Conservation (phyloP, 2,888 invertebrate species). For the Meghimatium bilineatum region DNA sequence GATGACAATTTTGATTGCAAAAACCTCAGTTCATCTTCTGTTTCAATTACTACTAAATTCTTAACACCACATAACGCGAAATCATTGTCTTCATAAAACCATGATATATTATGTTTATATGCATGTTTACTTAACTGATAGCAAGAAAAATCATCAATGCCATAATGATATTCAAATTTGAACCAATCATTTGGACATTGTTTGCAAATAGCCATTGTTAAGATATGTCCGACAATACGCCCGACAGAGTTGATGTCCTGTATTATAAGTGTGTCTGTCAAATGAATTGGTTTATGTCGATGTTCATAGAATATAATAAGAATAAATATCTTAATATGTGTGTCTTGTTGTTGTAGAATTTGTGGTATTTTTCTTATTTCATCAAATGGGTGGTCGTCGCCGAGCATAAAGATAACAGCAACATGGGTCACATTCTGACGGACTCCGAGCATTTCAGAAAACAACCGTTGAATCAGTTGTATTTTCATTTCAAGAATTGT, state of each 20-base stretch:
- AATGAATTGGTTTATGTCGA: neutral
- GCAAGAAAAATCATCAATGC: neutral
- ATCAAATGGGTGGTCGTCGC: neutral
- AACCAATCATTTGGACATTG: neutral
- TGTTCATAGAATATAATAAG: neutral
- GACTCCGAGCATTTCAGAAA: neutral
- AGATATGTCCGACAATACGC: too few species aligned
- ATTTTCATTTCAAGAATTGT: neutral
- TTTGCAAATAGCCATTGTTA: neutral
- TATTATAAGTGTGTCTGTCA: neutral
- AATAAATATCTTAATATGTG: neutral
- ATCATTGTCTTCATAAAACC: too few species aligned
- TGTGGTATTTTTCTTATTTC: neutral
- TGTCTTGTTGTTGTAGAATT: neutral
- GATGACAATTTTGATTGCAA: neutral
- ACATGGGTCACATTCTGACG: neutral
- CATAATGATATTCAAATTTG: neutral
- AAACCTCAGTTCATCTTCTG: neutral
- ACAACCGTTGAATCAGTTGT: neutral
- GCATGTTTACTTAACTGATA: too few species aligned
- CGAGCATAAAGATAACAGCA: neutral
- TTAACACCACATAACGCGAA: too few species aligned
- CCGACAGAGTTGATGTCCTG: accelerated
- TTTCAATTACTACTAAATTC: neutral
- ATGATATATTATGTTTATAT: too few species aligned